Conservation (phyloP, 2,113 vertebrate species). For the Solea senegalensis region DNA sequence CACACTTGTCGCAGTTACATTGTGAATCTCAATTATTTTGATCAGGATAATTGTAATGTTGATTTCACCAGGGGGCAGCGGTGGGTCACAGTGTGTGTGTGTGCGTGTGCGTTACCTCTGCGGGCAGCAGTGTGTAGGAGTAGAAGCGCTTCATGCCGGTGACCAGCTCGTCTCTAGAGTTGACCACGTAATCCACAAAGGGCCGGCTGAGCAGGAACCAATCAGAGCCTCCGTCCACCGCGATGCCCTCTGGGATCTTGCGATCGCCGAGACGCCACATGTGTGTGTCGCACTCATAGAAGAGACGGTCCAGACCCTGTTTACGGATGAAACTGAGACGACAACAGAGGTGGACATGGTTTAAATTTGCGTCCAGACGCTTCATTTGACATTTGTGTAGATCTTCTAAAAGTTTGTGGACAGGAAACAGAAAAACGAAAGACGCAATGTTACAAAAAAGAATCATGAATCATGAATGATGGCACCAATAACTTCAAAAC, state of each 20-base stretch:
- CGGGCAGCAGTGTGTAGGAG: slow-evolving; percentile 93
- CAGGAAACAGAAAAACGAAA: too few species aligned
- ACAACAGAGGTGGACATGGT: too few species aligned
- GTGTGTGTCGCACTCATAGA: slow-evolving; percentile 96
- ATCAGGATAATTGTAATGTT: too few species aligned
- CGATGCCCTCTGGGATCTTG: slow-evolving; percentile 93
- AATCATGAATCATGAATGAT: too few species aligned
- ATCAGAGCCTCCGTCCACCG: slow-evolving; percentile 94
- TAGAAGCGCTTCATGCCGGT: slow-evolving; percentile 96
- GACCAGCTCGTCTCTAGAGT: slow-evolving; percentile 90
- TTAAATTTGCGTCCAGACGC: too few species aligned
- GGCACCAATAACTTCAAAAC: too few species aligned
- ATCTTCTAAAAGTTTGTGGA: too few species aligned
- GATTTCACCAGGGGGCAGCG: background rate
- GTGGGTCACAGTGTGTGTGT: background rate
- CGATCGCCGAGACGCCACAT: slow-evolving; percentile 99
- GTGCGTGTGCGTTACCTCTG: slow-evolving; percentile 84
- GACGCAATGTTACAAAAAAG: too few species aligned
- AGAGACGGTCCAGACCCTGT: slow-evolving; percentile 95
- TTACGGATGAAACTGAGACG: slow-evolving; percentile 93
- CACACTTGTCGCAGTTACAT: too few species aligned
- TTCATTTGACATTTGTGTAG: too few species aligned
- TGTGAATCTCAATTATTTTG: too few species aligned
- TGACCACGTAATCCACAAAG: slow-evolving; percentile 95
- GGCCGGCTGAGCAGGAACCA: slow-evolving; percentile 96